Base-by-base conservation (phyloP, 2,797 vertebrate species). In the Scarus forsteni region DNA sequence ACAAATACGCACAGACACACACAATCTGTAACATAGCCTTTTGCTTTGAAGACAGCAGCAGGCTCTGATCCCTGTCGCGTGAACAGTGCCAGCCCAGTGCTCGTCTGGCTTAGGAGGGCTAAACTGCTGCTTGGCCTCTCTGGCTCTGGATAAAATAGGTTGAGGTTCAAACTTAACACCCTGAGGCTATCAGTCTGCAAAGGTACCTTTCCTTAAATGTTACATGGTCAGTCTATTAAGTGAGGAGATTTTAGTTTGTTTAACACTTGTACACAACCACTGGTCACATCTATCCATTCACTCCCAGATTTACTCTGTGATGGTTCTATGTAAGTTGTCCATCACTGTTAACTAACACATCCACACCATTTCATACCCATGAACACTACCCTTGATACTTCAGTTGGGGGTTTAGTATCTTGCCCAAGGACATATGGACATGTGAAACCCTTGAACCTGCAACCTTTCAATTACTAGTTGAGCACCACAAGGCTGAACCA, bases 41-140 rank as follows among this genome's bases (percentile, higher is more conserved):
- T 80, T 73, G 81, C 88, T 91, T 90, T 92, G 90, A 90, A 91
- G 90, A 85, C 80, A 72, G 84, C 79, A 87, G 80, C 82, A 70
- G 70, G 52, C 87, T 88, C 75, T 89, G 86, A 89, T 89, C 86
- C 71, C 82, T 77, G 88, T 85, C 68, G 75, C 68, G 64, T 88
- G 84, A 87, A 87, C 81, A 76, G 68, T 87, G 87, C 85, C 88
- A 88, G 46, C 81, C 85, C 84, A 81, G 72, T 75, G 80, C 84
- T 86, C 68, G 56, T 80, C 70, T 64, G 83, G 80, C 68, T 87
- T 85, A 81, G 60, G 53, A 62, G 62, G 70, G 81, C 81, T 87
- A 86, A 88, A 90, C 79, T 72, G 66, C 63, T 6, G 65, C 77
- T 79, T 72, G 78, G 79, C 83, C 76, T 86, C 65, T 78, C 70